Conservation (phyloP, 2,797 vertebrate genomes). For the Falco biarmicus region DNA sequence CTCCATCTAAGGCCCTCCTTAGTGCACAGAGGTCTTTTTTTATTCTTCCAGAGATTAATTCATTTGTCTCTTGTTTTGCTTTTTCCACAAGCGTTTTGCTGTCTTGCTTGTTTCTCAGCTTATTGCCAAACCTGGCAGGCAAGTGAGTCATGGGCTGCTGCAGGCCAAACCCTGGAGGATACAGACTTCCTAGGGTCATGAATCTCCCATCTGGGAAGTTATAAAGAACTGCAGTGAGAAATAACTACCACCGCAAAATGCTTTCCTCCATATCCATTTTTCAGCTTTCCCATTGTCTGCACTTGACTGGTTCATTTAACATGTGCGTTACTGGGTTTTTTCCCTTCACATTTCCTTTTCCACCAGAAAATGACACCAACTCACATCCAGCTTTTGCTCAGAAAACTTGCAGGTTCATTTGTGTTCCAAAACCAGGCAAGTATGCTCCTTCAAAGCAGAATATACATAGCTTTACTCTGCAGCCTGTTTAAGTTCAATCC, state of each 20-base stretch:
- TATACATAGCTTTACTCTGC: not conserved
- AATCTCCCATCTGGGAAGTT: conserved; percentile 46
- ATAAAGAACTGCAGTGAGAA: conserved; percentile 42
- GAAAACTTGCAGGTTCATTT: conserved; percentile 1
- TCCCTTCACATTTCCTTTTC: not conserved
- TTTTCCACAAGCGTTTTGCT: conserved; percentile 16
- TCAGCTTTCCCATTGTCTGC: conserved; percentile 61
- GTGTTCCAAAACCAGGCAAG: not conserved
- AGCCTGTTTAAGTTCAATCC: not conserved
- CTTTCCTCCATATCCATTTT: conserved; percentile 33
- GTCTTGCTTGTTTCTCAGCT: conserved; percentile 13
- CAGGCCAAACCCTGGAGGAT: conserved; percentile 1
- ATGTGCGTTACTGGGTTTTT: not conserved
- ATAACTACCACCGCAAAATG: conserved; percentile 30
- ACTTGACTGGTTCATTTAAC: conserved; percentile 68
- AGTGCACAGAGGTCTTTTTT: not conserved
- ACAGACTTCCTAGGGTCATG: conserved; percentile 37
- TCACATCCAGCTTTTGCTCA: not conserved
- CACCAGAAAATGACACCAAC: conserved; percentile 40
- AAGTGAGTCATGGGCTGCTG: conserved; percentile 40
- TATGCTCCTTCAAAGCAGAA: not conserved
- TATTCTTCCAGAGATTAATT: not conserved
- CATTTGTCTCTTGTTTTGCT: not conserved
- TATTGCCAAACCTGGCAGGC: not conserved
- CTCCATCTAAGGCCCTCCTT: not conserved